These are phyloP conservation scores for Tychaedon coryphoeus DNA, from an alignment of 2,113 vertebrate genomes.

Conservation along the genomic window DNA sequence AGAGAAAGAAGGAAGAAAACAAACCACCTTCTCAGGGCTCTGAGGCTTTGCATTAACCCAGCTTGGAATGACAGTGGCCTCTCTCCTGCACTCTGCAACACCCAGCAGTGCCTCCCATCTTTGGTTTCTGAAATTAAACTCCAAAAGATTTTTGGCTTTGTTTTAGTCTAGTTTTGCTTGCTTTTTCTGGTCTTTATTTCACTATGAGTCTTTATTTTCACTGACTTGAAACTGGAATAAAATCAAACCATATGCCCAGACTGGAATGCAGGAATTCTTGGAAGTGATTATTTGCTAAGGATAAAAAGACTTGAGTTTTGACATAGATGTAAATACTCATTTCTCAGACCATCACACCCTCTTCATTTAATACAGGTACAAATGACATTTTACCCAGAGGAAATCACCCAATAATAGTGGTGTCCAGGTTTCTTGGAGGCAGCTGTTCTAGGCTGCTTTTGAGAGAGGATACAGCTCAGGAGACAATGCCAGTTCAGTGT, in stretches of 20 bases:
- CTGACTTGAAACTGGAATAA: background rate
- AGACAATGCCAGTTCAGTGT: background rate
- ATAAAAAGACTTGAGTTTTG: background rate
- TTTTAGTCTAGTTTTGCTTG: background rate
- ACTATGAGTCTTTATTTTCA: background rate
- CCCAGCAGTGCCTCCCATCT: background rate
- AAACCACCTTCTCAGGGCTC: background rate
- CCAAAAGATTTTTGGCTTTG: background rate
- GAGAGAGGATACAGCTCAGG: background rate
- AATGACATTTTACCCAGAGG: background rate
- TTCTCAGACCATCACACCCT: background rate
- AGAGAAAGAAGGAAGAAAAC: background rate
- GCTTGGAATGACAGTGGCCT: background rate
- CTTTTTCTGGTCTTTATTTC: background rate
- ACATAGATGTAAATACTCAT: background rate
- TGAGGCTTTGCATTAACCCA: background rate
- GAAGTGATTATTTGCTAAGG: background rate
- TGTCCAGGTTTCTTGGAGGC: background rate
- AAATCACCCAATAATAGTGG: background rate
- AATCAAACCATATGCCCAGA: background rate
- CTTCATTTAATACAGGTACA: background rate
- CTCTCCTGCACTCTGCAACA: background rate
- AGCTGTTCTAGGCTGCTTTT: background rate
- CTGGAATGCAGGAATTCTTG: background rate
- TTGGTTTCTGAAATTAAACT: background rate